Conservation (phyloP, 2,888 invertebrate genomes). For the Corbicula japonica region DNA sequence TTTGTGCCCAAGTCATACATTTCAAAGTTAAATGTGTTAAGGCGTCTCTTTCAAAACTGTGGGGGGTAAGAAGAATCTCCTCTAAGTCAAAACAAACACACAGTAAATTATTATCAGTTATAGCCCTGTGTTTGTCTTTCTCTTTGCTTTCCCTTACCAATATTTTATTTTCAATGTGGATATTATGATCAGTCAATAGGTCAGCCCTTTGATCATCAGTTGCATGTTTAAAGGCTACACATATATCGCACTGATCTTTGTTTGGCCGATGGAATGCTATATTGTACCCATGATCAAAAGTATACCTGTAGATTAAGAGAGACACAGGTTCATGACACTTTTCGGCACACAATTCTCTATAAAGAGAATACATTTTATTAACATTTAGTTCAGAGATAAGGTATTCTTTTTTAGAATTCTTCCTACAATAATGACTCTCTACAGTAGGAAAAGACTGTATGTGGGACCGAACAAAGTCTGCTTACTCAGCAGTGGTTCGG, state of each 20-base stretch:
- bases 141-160: slow-evolving; percentile 19
- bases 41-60: slow-evolving; percentile 21
- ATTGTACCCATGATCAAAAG: slow-evolving; percentile 36
- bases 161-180: slow-evolving; percentile 36
- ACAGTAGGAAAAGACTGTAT: slow-evolving; percentile 40
- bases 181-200: neutral
- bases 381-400: neutral
- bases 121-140: slow-evolving; percentile 16
- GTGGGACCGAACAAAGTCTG: slow-evolving; percentile 9
- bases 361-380: slow-evolving; percentile 32
- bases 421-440: slow-evolving; percentile 52
- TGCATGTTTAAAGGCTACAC: neutral
- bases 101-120: slow-evolving; percentile 3
- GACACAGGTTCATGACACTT: neutral
- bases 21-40: slow-evolving; percentile 25
- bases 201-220: slow-evolving; percentile 12
- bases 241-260: slow-evolving; percentile 36
- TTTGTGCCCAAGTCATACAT: slow-evolving; percentile 22
- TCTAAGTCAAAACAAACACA: slow-evolving; percentile 18
- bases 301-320: slow-evolving; percentile 17
- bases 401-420: slow-evolving; percentile 26
- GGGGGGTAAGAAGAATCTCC: slow-evolving; percentile 10
- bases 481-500: neutral
- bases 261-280: slow-evolving; percentile 31
- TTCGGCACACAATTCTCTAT: neutral